Evolutionary conservation across 2,113 vertebrate genomes (phyloP), one percentile per base, ranked within the genome.

Genomic region (Colius striatus): DNA sequence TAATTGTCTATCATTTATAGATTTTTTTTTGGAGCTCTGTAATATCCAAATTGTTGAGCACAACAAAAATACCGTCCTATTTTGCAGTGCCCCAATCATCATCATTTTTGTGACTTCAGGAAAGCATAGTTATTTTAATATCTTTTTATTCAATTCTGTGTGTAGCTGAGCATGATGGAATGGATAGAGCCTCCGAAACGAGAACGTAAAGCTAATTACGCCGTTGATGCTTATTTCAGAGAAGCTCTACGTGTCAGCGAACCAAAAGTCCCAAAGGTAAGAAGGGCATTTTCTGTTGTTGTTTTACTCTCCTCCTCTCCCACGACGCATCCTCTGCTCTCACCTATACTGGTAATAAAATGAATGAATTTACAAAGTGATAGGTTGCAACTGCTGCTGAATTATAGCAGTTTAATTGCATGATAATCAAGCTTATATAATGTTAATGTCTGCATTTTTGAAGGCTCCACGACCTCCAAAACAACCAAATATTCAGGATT

Each of bases 151-250:
- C 29, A 87, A 0, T 67, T 67, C 74, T 80, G 30, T n/a, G 6
- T 94, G 53, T 96, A 99, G 99, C 95, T 98, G 90, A 98, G 98
- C 83, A 98, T 98, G 98, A 98, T 98, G 97, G 98, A 99, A 91
- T 99, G 98, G 98, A 99, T 99, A 48, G 99, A 99, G 88, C 99
- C 99, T 88, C 99, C 99, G 14, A 99, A 99, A 97, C 95, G 99
- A 96, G 99, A 99, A 71, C 98, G 98, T 63, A 99, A 99, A 96
- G 99, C 99, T 58, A 99, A 98, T 97, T 99, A 99, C 4, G 99
- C 99, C 14, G 99, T 99, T 88, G 99, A 99, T 89, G 99, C 99
- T 32, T 99, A 99, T 95, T 99, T 99, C 94, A 98, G 99, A 97
- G 99, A 99, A 94, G 98, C 98, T 27, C 97, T 99, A 22, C 98